Conservation (phyloP, 2,888 invertebrate genomes). For the Catocala fraxini region DNA sequence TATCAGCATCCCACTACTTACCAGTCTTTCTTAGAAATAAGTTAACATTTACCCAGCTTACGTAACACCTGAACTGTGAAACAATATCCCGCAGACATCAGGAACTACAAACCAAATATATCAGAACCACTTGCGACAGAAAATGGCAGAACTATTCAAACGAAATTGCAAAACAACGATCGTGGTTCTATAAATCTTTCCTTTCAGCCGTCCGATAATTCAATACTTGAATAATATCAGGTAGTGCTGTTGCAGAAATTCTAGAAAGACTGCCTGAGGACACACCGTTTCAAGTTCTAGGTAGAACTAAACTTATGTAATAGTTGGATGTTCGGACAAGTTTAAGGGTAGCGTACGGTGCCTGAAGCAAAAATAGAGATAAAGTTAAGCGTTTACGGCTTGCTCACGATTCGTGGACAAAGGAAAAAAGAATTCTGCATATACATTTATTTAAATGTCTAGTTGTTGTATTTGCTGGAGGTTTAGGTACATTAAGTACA, state of each 20-base stretch:
- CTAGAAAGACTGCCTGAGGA: constrained; percentile 37
- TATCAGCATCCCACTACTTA: background rate
- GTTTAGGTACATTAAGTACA: too few species aligned
- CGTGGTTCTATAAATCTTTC: constrained; percentile 29
- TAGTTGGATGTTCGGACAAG: too few species aligned
- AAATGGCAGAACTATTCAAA: constrained; percentile 29
- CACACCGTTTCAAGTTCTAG: background rate
- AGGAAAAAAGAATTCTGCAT: too few species aligned
- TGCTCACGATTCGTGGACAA: too few species aligned
- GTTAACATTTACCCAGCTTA: constrained; percentile 8
- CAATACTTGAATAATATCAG: constrained; percentile 23
- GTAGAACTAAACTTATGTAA: too few species aligned
- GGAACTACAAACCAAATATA: constrained; percentile 33
- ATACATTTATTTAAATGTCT: too few species aligned
- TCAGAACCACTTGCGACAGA: constrained; percentile 23
- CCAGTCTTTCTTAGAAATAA: background rate
- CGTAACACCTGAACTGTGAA: constrained; percentile 5
- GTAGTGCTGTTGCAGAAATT: constrained; percentile 3
- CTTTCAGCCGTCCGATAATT: constrained; percentile 40
- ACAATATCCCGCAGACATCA: constrained; percentile 21
- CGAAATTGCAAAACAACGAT: constrained; percentile 40
- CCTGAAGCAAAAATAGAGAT: too few species aligned
- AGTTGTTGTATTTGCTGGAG: too few species aligned
- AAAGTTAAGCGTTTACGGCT: too few species aligned
- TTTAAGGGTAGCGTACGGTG: too few species aligned